Base-by-base conservation (phyloP, 2,797 vertebrate species). In the Silurus lanzhouensis region DNA sequence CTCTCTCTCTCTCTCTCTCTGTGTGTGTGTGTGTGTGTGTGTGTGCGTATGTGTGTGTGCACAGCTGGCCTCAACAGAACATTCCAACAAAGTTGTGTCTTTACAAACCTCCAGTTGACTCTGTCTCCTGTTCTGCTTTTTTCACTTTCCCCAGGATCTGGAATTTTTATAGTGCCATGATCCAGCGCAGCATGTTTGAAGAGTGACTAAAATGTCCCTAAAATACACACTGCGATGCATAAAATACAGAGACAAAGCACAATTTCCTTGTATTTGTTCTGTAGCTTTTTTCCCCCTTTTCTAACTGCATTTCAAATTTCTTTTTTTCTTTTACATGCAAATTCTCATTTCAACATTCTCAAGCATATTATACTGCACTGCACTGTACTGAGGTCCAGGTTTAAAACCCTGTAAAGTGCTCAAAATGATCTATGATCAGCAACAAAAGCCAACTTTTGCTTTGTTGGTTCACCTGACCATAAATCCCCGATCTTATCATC, bases 11-110 rank as follows among this genome's bases (percentile, higher is more conserved):
- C 83, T 86, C 46, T 81, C 68, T 72, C 78, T 70, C 5, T 87
- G 81, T 86, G 46, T 81, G 63, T 72, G 74, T 70, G 48, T 52
- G 6, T 52, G 31, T 52, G 48, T 52, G 6, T 52, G 48, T 52
- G 6, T 52, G 6, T 52, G 6, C 0, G 63, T 7, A 17, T 66
- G 61, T 85, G 58, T 71, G 76, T 95, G 87, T 95, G 93, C 93
- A 94, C 94, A 95, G 95, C 95, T 95, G 95, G 91, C 87, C 92
- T 76, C 85, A 90, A 93, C 93, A 90, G 89, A 90, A 90, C 90
- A 27, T 88, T 91, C 89, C 93, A 91, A 91, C 93, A 94, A 94
- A 88, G 84, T 88, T 92, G 93, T 91, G 93, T 80, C 91, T 93
- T 94, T 93, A 94, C 91, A 75, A 90, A 94, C 92, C 93, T 92